Base-by-base conservation (phyloP, 1,140 invertebrate species). In the Rhynchophorus ferrugineus region DNA sequence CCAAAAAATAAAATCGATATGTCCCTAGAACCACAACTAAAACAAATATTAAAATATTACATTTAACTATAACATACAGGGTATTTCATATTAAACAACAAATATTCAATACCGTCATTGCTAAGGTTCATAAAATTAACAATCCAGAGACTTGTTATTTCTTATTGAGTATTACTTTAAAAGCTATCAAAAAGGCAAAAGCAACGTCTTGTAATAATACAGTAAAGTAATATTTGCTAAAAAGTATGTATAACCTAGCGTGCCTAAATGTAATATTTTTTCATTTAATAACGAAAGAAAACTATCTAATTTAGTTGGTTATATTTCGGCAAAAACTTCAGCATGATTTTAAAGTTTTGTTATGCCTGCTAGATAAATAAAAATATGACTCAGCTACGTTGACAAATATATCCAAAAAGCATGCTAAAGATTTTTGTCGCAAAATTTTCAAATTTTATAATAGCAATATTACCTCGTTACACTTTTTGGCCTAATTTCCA, bases 211-310 rank as follows among this genome's bases (percentile, higher is more conserved):
- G 42, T 50, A 48, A 56, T 44, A 33, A 47, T 54, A 48, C 37
- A 45, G 48, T 50, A 48, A 57, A 57, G 55, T 57, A 57, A 57
- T 53, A 57, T 57, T 57, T 57, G 49, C 49, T 57, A 57, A 50
- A 56, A 42, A 50, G 39, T 56, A 48, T 50, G 42, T 56, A 57
- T 57, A 57, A 57, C 55, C 55, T 57, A 57, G 55, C 55, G 55
- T 57, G 55, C 55, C 55, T 57, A 35, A 47, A 57, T 52, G 33
- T 51, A 51, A 35, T 42, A 20, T 17, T 42, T 20, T 34, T 16
- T 49, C 18, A 3, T 38, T 46, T 20, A 5, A n/a, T 13, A 11
- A 18, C n/a, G 13, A 17, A 6, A 42, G 14, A 11, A 19, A 14
- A 9, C 20, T 18, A 43, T 24, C 16, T 44, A n/a, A n/a, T n/a